Conservation (phyloP, 2,113 vertebrate species). For the Oreochromis tanganicae region DNA sequence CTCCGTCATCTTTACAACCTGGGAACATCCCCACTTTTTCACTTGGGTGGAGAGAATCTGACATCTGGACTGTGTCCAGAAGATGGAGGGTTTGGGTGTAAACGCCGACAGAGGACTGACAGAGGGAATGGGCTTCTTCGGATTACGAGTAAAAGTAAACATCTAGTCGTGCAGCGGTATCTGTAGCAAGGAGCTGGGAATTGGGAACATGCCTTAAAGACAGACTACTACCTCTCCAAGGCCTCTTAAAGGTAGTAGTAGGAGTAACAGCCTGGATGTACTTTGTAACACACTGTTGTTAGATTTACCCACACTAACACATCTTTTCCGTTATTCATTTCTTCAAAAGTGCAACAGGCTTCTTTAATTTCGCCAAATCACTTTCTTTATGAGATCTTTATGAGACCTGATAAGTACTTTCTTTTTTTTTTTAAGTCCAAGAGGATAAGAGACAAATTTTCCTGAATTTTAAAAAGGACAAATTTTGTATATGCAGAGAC, state of each 20-base stretch:
- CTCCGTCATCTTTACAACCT: slow-evolving; percentile 50
- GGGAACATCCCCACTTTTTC: slow-evolving; percentile 13
- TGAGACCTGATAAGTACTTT: not conserved
- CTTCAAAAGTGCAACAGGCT: not conserved
- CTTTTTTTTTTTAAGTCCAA: not conserved
- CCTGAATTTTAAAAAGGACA: not conserved
- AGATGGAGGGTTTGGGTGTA: not conserved
- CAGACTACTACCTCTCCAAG: not conserved
- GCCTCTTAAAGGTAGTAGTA: not conserved
- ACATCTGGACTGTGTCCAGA: slow-evolving; percentile 46
- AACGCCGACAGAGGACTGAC: not conserved
- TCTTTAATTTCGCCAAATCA: not conserved
- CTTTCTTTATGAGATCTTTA: not conserved
- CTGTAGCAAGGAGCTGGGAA: not conserved
- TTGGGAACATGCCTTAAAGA: not conserved
- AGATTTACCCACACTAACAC: fast-evolving
- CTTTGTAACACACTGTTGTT: not conserved
- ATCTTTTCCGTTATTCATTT: not conserved
- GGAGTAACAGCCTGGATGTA: not conserved
- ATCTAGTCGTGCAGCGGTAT: not conserved
- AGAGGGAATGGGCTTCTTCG: not conserved
- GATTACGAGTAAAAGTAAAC: not conserved
- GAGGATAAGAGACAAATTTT: not conserved
- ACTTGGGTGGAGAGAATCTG: not conserved
- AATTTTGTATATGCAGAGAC: not conserved